phyloP scores from a whole-genome alignment of 2,888 invertebrate species.

The Nineta flava region DNA sequence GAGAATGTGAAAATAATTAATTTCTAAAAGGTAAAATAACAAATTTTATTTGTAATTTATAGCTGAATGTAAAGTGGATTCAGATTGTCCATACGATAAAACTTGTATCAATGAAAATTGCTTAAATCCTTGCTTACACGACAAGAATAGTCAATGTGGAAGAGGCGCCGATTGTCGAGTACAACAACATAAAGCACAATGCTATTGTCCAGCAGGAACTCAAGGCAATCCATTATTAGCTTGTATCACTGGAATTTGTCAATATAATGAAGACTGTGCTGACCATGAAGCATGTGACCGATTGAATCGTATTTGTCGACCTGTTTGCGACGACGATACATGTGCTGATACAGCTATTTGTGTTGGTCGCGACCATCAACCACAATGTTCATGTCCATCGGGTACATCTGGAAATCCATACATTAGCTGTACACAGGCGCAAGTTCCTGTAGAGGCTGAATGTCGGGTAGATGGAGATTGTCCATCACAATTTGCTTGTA shows the following conservation, averaged over 20 bases:
- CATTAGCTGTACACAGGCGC: slow-evolving; percentile 38
- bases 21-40: slow-evolving; percentile 6
- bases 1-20: no score
- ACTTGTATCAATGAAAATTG: slow-evolving; percentile 66
- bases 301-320: slow-evolving; percentile 65
- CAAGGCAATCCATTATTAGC: slow-evolving; percentile 70
- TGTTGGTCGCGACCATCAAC: slow-evolving; percentile 55
- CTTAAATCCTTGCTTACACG: slow-evolving; percentile 56
- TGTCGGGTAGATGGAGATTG: slow-evolving; percentile 67
- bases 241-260: slow-evolving; percentile 70
- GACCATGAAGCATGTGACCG: slow-evolving; percentile 72
- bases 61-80: slow-evolving; percentile 68
- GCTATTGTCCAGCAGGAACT: slow-evolving; percentile 69
- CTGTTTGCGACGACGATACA: slow-evolving; percentile 65
- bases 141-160: slow-evolving; percentile 49
- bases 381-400: slow-evolving; percentile 58
- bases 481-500: slow-evolving; percentile 55
- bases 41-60: slow-evolving; percentile 19
- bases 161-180: slow-evolving; percentile 62
- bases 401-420: slow-evolving; percentile 70
- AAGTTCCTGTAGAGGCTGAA: slow-evolving; percentile 31
- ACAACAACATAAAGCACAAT: slow-evolving; percentile 61
- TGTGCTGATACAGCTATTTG: slow-evolving; percentile 71
- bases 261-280: slow-evolving; percentile 79
- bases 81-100: slow-evolving; percentile 73